Conservation (phyloP, 2,113 vertebrate species). For the Pterocles gutturalis region DNA sequence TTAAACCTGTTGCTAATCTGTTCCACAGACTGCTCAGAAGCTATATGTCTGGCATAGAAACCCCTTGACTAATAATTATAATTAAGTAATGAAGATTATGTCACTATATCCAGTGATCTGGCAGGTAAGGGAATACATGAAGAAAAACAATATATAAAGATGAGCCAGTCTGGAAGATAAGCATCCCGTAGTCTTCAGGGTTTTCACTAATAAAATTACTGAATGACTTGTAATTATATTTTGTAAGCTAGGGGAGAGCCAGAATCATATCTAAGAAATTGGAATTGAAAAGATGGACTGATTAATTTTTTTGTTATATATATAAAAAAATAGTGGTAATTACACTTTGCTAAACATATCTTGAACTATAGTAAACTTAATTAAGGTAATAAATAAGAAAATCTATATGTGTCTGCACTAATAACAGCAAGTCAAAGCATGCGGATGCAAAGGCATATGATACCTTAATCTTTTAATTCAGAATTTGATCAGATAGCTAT, state of each 20-base stretch:
- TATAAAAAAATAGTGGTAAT: constrained; percentile 11
- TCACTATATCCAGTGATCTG: constrained; percentile 29
- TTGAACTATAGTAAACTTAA: background rate
- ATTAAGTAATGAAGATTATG: constrained; percentile 61
- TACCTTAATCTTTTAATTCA: background rate
- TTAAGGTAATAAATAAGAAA: constrained; percentile 6
- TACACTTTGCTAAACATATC: constrained; percentile 20
- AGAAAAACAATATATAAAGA: constrained; percentile 38
- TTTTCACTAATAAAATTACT: constrained; percentile 59
- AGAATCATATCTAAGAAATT: constrained; percentile 9
- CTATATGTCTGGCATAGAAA: background rate
- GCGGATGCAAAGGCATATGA: background rate
- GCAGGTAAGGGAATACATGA: constrained; percentile 42
- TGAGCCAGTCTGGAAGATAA: constrained; percentile 21
- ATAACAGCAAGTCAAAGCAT: background rate
- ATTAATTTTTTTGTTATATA: constrained; percentile 2
- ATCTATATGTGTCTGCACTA: background rate
- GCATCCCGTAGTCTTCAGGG: constrained; percentile 5
- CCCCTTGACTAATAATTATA: constrained; percentile 40
- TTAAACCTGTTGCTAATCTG: background rate
- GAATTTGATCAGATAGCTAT: background rate
- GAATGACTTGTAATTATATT: constrained; percentile 56
- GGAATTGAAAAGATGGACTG: constrained; percentile 14
- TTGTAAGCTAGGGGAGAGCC: constrained; percentile 26
- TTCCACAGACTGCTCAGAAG: background rate